phyloP scores from a whole-genome alignment of 2,888 invertebrate genomes.

The Tetramorium bicarinatum region DNA sequence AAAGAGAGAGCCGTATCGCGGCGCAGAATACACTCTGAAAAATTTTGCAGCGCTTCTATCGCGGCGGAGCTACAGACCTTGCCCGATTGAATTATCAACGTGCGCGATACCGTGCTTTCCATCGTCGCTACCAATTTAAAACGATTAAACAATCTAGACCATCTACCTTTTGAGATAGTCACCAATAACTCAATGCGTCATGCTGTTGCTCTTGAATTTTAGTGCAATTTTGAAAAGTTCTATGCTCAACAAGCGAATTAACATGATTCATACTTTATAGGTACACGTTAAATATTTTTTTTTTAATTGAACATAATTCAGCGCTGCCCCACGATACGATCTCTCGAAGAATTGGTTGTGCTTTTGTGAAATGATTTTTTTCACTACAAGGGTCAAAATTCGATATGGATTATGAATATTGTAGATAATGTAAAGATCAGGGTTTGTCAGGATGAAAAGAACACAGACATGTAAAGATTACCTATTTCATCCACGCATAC shows the following conservation, averaged over 20 bases:
- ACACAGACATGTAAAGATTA: slow-evolving; percentile 81
- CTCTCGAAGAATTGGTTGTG: slow-evolving; percentile 60
- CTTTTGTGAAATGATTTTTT: slow-evolving; percentile 70
- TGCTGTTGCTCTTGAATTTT: not conserved
- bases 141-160: not conserved
- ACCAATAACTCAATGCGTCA: not conserved
- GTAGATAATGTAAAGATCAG: slow-evolving; percentile 47
- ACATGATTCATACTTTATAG: not conserved
- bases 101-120: not conserved
- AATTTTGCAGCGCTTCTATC: slow-evolving; percentile 9
- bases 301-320: not conserved
- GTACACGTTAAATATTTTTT: not conserved
- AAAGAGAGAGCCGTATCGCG: slow-evolving; percentile 47
- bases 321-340: slow-evolving; percentile 57
- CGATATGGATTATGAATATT: slow-evolving; percentile 59
- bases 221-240: not conserved
- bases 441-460: slow-evolving; percentile 70
- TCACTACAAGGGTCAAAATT: slow-evolving; percentile 71
- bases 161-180: not conserved
- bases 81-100: not conserved
- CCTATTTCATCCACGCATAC: slow-evolving; percentile 84
- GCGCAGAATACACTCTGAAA: slow-evolving; percentile 21
- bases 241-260: not conserved
- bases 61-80: not conserved
- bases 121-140: slow-evolving; percentile 2